These are phyloP conservation scores for Drosophila pandora DNA, from an alignment of 1,140 invertebrate species.

Conservation along the genomic window DNA sequence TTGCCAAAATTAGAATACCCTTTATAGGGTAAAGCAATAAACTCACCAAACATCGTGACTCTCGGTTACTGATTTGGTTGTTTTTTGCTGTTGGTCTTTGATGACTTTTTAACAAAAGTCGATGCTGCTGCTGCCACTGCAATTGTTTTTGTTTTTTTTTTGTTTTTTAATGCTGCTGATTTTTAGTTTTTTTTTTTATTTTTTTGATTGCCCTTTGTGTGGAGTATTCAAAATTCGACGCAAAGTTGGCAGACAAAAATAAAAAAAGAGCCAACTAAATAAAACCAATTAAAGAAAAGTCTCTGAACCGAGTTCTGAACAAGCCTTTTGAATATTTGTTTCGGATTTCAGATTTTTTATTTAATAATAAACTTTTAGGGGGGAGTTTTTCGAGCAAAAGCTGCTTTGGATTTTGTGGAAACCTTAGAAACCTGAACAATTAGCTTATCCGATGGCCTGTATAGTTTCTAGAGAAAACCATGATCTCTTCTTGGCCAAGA, in stretches of 20 bases:
- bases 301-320: background rate
- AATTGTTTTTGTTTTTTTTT: slow-evolving; percentile 24
- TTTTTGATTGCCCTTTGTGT: slow-evolving; percentile 26
- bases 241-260: slow-evolving; percentile 15
- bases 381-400: too few species aligned
- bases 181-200: slow-evolving; percentile 30
- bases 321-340: slow-evolving; percentile 3
- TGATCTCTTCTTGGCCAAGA: slow-evolving; percentile 4
- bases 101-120: slow-evolving; percentile 78
- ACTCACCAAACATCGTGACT: slow-evolving; percentile 67
- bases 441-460: slow-evolving; percentile 1
- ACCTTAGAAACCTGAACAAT: slow-evolving; percentile 1
- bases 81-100: slow-evolving; percentile 73
- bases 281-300: background rate
- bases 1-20: background rate
- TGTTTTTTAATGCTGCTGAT: slow-evolving; percentile 31
- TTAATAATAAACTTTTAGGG: background rate
- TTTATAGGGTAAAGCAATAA: slow-evolving; percentile 22
- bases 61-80: slow-evolving; percentile 31
- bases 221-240: slow-evolving; percentile 14
- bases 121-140: slow-evolving; percentile 42
- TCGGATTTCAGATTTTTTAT: background rate
- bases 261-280: background rate
- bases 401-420: background rate
- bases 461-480: background rate